Percentiles rank a stretch among this genome's conserved stretches.
Evolutionary conservation across 2,797 vertebrate genomes (phyloP).

Genomic region (Mycteria americana): DNA sequence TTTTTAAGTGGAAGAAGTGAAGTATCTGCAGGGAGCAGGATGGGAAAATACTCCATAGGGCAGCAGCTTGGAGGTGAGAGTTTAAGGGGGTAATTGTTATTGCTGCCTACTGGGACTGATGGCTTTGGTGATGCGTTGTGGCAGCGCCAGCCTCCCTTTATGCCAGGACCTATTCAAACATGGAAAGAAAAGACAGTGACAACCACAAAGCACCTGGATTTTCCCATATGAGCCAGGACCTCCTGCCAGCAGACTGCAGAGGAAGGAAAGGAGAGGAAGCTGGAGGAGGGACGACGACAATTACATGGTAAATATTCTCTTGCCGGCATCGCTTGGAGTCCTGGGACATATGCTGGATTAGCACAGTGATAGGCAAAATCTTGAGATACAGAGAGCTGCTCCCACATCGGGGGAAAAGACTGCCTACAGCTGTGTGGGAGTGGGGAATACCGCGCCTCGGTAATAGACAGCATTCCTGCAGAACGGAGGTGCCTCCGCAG

Average conservation of each 20-base stretch:
- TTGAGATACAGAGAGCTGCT: neutral
- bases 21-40: neutral
- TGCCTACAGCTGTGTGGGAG: neutral
- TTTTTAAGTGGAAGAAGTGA: neutral
- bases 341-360: neutral
- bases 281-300: neutral
- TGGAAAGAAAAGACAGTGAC: neutral
- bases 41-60: neutral
- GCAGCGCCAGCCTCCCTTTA: neutral
- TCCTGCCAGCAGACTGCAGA: neutral
- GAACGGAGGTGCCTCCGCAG: neutral
- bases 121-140: neutral
- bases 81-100: neutral
- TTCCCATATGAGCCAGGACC: neutral
- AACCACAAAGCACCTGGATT: neutral
- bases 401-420: neutral
- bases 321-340: neutral
- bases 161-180: neutral
- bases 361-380: neutral
- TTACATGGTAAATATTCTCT: neutral
- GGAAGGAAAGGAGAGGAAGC: neutral
- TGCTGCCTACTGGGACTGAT: neutral
- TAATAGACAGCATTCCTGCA: neutral
- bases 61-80: neutral
- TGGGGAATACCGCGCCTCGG: rapidly evolving